Evolutionary conservation across 2,888 invertebrate genomes (phyloP).

Genomic region (Ophioninae sp.): DNA sequence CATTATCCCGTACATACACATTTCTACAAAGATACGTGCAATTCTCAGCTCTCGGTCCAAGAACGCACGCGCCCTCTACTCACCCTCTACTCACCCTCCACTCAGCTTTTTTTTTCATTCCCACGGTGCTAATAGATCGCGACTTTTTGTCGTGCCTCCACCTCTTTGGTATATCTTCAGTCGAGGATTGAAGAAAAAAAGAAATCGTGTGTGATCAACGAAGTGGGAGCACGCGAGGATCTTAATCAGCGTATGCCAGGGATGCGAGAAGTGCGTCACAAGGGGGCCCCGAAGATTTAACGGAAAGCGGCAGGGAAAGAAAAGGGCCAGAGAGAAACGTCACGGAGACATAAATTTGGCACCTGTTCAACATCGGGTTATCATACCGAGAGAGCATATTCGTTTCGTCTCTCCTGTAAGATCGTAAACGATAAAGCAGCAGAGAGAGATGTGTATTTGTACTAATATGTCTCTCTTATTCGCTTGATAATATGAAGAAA

Average conservation of each 20-base stretch:
- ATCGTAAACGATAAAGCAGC: slow-evolving; percentile 54
- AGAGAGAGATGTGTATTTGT: slow-evolving; percentile 34
- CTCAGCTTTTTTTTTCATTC: slow-evolving; percentile 30
- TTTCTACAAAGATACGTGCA: background rate
- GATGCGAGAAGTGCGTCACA: slow-evolving; percentile 28
- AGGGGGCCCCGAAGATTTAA: background rate
- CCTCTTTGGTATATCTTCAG: background rate
- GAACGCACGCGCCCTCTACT: slow-evolving; percentile 48
- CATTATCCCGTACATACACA: background rate
- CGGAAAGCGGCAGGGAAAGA: background rate
- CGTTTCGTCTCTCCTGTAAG: slow-evolving; percentile 35
- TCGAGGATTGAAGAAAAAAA: slow-evolving; percentile 28
- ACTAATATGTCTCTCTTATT: slow-evolving; percentile 59
- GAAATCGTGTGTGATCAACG: slow-evolving; percentile 37
- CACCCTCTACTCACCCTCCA: slow-evolving; percentile 22
- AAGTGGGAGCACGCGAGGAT: slow-evolving; percentile 40
- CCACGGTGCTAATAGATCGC: slow-evolving; percentile 52
- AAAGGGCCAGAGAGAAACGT: slow-evolving; percentile 12
- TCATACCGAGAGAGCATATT: slow-evolving; percentile 31
- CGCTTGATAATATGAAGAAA: slow-evolving; percentile 43
- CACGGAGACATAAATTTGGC: slow-evolving; percentile 46
- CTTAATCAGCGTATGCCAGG: slow-evolving; percentile 29
- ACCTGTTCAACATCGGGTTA: slow-evolving; percentile 43
- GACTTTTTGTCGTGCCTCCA: slow-evolving; percentile 25
- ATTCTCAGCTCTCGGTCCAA: background rate